Evolutionary conservation across 2,797 vertebrate species (phyloP), one percentile per base, ranked within the genome.

Genomic region (Mareca strepera): DNA sequence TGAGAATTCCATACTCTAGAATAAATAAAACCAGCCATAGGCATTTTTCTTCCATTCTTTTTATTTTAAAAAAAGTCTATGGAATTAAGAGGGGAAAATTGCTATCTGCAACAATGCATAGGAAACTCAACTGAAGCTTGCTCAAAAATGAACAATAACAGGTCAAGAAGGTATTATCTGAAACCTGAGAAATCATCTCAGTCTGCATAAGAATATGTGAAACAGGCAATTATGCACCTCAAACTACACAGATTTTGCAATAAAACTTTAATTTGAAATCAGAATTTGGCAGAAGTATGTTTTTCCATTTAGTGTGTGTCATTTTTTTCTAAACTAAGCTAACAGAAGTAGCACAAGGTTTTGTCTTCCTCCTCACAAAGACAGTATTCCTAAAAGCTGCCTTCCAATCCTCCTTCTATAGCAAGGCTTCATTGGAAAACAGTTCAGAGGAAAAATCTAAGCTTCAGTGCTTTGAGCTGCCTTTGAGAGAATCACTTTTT

Each of bases 21-120:
- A 91, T 85, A 95, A 95, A 89, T 58, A 96, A 87, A 83, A 41
- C 69, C 85, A 95, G 41, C 29, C 83, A 88, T 1, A 78, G 22
- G 25, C 25, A 55, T 91, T 91, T 92, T 48, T 93, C n/a, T 69
- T 74, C 46, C 7, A 52, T 86, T 91, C 31, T 91, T 59, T 44
- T 33, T 52, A 15, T 52, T 39, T 28, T 0, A 31, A 91, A 90
- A 67, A 46, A 73, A 82, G 39, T 62, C 53, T 93, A 86, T 64
- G 60, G 86, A 94, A 92, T 89, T 81, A 83, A 77, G 37, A 67
- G 20, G 15, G 5, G 4, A 22, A 91, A 93, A 82, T 4, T 60
- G 50, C 44, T 90, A 90, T 89, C 64, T 75, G 56, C 37, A 89
- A 64, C 72, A 93, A 56, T 46, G 25, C 76, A 83, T 14, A 94